Base-by-base conservation (phyloP, 1,140 invertebrate genomes). In the Nylanderia fulva region DNA sequence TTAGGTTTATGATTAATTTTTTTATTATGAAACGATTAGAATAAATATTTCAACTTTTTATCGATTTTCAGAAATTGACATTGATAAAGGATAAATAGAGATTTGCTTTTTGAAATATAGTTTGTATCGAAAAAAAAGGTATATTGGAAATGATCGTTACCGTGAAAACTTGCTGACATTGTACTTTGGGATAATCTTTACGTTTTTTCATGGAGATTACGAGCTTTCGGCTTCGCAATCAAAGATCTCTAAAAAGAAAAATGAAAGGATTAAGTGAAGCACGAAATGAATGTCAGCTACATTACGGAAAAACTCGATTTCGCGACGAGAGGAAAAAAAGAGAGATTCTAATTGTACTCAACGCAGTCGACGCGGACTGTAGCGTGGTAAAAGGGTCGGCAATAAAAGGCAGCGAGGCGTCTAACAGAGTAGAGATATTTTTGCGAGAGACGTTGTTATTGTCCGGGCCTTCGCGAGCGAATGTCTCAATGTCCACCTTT, bases 381-480 rank as follows among this genome's bases (percentile, higher is more conserved):
- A 75, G 77, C 52, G 77, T 54, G 60, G 75, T 87, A 87, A 87
- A 87, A 63, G 36, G 45, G 24, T 8, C 45, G 66, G 52, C 80
- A 85, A 87, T 88, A 87, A 88, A 88, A 69, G 56, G 63, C 71
- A 87, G 71, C 84, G 80, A 72, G 79, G 52, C 66, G 86, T 33
- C 60, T 87, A 87, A 85, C 72, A 75, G 72, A 72, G 56, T 56
- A 61, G 58, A 86, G 15, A 36, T 58, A 69, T 84, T 87, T 85
- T 66, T 75, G 42, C 18, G 18, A 9, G 24, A 29, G 18, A 21
- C 9, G 42, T 48, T 24, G 52, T 76, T 69, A 66, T 77, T 69
- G 24, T 77, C n/a, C 48, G 18, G 29, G 8, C 48, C 48, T 4
- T 42, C 29, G 13, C 8, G 39, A 21, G 15, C 33, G 15, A 52